A percentile compares a stretch with the other conserved stretches of the same genome.
These are phyloP conservation scores for Sardinella longiceps DNA, from an alignment of 2,797 vertebrate species.

Conservation along the genomic window DNA sequence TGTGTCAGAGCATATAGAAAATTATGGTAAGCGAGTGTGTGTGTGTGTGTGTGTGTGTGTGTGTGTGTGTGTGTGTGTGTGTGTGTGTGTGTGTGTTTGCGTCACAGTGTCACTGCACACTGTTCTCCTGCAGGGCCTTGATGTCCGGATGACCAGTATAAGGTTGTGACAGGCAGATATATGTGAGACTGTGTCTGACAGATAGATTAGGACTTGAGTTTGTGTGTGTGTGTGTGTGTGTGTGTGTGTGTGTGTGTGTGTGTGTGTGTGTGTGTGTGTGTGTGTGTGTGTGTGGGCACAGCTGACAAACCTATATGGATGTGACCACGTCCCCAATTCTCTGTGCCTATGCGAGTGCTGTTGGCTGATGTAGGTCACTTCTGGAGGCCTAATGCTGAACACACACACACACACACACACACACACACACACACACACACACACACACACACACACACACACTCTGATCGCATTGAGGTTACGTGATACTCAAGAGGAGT, in stretches of 20 bases:
- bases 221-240: no score
- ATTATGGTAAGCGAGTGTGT: neutral
- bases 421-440: neutral
- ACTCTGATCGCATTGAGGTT: neutral
- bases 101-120: neutral
- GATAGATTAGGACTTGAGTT: no score
- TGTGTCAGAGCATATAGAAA: neutral
- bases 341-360: neutral
- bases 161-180: neutral
- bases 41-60: neutral
- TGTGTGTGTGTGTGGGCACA: neutral
- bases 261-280: neutral
- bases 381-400: neutral
- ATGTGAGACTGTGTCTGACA: no score
- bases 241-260: neutral
- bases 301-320: neutral
- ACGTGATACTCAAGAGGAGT: neutral
- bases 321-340: neutral
- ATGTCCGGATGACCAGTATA: neutral
- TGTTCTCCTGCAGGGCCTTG: neutral
- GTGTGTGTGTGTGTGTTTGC: constrained; percentile 3
- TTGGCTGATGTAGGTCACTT: neutral
- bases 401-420: neutral
- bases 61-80: constrained; percentile 21
- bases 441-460: neutral